phyloP scores from a whole-genome alignment of 37 sponge, comb jelly and placozoan genomes.

The Axinella damicornis region DNA sequence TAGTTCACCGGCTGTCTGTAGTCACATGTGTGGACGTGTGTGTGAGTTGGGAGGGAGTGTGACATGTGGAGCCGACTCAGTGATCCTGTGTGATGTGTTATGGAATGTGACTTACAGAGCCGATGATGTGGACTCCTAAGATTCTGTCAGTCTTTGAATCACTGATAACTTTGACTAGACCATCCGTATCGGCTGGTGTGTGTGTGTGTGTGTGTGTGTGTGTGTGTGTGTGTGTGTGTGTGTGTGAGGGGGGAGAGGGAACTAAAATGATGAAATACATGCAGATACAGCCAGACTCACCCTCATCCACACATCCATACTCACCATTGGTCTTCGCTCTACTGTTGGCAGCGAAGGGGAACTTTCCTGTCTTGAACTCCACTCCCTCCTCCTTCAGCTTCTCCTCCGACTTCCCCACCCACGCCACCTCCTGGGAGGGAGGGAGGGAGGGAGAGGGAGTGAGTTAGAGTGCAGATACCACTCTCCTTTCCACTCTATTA shows the following conservation, averaged over 20 bases:
- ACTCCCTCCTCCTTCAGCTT: slow-evolving; percentile 83
- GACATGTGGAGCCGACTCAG: not conserved
- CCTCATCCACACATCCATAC: not conserved
- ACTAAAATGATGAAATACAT: not conserved
- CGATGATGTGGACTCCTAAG: slow-evolving; percentile 93
- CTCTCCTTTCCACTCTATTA: no score
- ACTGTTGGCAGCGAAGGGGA: slow-evolving; percentile 97
- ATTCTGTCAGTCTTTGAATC: slow-evolving; percentile 89
- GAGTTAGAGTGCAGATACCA: not conserved
- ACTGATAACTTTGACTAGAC: slow-evolving; percentile 92
- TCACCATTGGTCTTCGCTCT: slow-evolving; percentile 94
- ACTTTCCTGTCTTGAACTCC: slow-evolving; percentile 87
- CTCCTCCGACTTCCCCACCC: slow-evolving; percentile 97
- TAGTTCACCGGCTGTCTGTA: slow-evolving; percentile 92
- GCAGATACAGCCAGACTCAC: no score
- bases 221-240: slow-evolving; percentile 30
- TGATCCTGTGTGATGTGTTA: not conserved
- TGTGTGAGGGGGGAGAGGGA: not conserved
- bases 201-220: slow-evolving; percentile 14
- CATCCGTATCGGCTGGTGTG: slow-evolving; percentile 88
- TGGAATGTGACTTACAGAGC: slow-evolving; percentile 88
- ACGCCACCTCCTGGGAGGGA: slow-evolving; percentile 88
- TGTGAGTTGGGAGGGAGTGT: no score
- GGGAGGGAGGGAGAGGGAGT: not conserved
- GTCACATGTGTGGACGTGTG: no score